Evolutionary conservation across 2,113 vertebrate species (phyloP), one percentile per base, ranked within the genome.

Genomic region (Acanthochromis polyacanthus): DNA sequence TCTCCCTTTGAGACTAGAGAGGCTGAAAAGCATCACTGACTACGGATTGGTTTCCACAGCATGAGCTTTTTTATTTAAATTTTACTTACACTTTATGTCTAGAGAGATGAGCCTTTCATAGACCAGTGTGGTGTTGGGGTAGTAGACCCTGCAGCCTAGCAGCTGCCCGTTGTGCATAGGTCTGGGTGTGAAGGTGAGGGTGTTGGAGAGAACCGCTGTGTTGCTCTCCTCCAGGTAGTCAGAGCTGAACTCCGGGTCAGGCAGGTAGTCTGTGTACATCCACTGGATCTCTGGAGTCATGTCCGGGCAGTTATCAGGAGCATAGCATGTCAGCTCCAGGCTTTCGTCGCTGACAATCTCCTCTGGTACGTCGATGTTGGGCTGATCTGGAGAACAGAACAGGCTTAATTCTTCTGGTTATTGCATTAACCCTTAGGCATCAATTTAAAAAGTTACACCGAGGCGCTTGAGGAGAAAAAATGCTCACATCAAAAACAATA

Each of bases 261-360:
- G 95, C 40, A 98, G 91, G 17, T 92, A 95, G 55, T 96, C 96
- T 0, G 96, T 95, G 89, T 96, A 95, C 86, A 96, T 90, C 97
- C 97, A 98, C 80, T 94, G 95, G 75, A 98, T 95, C 73, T 96
- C 93, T 0, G 97, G 97, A 25, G 84, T 95, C 94, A 97, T 93
- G 51, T 97, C 95, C 0, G 96, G 97, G 82, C 97, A 98, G 88
- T 97, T 98, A 78, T 97, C 96, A 0, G 96, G 96, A 45, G 95
- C 96, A 64, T 95, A 94, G 73, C 97, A 98, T 1, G 95, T 96
- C 83, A 98, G 87, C 64, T 97, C 96, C 76, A 96, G 90, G 52
- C 85, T 96, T 2, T 90, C 88, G 7, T 96, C 96, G 10, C 94
- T 96, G 72, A 97, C 91, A 9, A 97, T 95, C 72, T 96, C 96